Conservation (phyloP, 2,797 vertebrate genomes). For the Gymnoscopelus braueri region DNA sequence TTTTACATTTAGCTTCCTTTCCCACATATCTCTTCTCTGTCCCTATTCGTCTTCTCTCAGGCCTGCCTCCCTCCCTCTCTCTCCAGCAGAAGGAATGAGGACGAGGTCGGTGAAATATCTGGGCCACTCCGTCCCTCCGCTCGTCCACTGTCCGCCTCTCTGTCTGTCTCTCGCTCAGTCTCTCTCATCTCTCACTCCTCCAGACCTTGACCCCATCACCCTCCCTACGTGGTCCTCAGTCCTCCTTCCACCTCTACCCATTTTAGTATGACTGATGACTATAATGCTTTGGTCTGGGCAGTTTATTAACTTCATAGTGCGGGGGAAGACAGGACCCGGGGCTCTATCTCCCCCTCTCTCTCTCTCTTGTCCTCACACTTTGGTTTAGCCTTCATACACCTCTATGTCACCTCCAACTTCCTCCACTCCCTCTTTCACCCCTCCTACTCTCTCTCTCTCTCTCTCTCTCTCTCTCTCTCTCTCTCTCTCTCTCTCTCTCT, state of each 20-base stretch:
- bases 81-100: slow-evolving; percentile 38
- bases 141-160: slow-evolving; percentile 42
- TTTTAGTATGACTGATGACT: slow-evolving; percentile 73
- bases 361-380: too few relatives aligned
- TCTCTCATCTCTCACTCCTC: slow-evolving; percentile 25
- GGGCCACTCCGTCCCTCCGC: slow-evolving; percentile 33
- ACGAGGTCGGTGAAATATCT: slow-evolving; percentile 56
- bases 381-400: background rate
- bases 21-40: slow-evolving; percentile 21
- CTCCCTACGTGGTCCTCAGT: slow-evolving; percentile 9
- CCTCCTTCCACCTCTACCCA: slow-evolving; percentile 24
- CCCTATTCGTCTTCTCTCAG: background rate
- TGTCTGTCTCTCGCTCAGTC: background rate
- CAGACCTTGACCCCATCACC: slow-evolving; percentile 67
- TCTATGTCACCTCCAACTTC: background rate
- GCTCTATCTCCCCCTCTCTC: too few relatives aligned
- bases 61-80: slow-evolving; percentile 23
- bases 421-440: background rate
- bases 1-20: background rate
- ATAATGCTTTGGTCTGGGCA: slow-evolving; percentile 68
- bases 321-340: background rate
- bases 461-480: slow-evolving; percentile 5
- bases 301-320: slow-evolving; percentile 74
- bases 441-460: background rate
- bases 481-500: background rate